Conservation (phyloP, 2,797 vertebrate genomes). For the Ciconia nigra region DNA sequence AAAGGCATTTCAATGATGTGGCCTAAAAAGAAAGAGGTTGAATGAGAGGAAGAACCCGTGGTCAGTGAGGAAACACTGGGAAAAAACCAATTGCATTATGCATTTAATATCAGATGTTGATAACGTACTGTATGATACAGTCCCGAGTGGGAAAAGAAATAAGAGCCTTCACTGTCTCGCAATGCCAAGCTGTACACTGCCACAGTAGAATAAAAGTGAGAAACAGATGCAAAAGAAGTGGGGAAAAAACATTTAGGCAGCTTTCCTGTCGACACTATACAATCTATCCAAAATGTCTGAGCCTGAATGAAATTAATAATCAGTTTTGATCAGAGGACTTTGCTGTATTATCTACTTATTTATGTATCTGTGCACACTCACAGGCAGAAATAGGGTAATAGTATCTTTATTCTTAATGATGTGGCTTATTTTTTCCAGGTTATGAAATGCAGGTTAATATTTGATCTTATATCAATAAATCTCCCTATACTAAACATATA, state of each 20-base stretch:
- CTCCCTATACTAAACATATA: neutral
- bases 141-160: neutral
- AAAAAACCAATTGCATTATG: neutral
- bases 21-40: neutral
- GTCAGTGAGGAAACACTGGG: neutral
- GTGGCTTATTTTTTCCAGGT: neutral
- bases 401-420: neutral
- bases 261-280: neutral
- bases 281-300: neutral
- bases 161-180: neutral
- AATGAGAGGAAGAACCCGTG: accelerated
- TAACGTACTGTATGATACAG: neutral
- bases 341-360: neutral
- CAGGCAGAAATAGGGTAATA: neutral
- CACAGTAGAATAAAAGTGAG: neutral
- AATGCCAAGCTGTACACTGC: neutral
- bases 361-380: neutral
- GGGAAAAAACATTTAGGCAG: neutral
- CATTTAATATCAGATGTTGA: neutral
- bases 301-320: neutral
- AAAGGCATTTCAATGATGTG: neutral
- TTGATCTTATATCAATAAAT: conserved; percentile 23
- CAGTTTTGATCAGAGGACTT: neutral
- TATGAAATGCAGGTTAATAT: conserved; percentile 41
- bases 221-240: neutral